These are phyloP conservation scores for Tortrix viridana DNA, from an alignment of 2,888 invertebrate species.

Conservation along the genomic window DNA sequence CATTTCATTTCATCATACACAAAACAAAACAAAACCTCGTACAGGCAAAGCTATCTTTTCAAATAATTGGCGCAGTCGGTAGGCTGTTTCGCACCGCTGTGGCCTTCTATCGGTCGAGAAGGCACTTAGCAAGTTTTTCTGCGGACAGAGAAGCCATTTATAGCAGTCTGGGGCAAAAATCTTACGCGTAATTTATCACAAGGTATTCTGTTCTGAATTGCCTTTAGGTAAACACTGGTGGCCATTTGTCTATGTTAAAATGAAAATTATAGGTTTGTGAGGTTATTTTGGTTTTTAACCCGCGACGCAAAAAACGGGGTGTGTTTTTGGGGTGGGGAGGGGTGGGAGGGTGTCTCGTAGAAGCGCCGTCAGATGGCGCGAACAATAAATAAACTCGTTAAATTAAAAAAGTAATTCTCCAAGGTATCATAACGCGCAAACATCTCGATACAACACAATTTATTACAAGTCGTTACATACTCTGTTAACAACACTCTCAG, in stretches of 20 bases:
- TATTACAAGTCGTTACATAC: not conserved
- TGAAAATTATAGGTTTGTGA: not conserved
- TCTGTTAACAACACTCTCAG: not conserved
- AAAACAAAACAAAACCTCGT: no score
- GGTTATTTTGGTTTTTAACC: no score
- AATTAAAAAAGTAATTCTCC: not conserved
- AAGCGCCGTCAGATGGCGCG: no score
- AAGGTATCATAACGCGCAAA: not conserved
- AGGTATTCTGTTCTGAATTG: constrained; percentile 20
- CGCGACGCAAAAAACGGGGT: no score
- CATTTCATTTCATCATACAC: no score
- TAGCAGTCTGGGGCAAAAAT: constrained; percentile 16
- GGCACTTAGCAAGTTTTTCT: constrained; percentile 26
- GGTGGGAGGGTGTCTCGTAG: no score
- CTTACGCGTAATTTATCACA: constrained; percentile 20
- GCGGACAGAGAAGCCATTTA: constrained; percentile 14
- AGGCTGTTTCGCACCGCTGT: not conserved
- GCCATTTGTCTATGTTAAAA: not conserved
- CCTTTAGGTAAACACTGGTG: constrained; percentile 4
- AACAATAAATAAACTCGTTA: no score
- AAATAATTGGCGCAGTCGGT: not conserved
- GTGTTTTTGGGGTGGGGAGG: no score
- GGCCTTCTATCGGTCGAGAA: not conserved
- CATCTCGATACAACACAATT: not conserved
- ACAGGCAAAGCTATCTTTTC: not conserved